Conservation (phyloP, 2,113 vertebrate genomes). For the Melanostigma gelatinosum region DNA sequence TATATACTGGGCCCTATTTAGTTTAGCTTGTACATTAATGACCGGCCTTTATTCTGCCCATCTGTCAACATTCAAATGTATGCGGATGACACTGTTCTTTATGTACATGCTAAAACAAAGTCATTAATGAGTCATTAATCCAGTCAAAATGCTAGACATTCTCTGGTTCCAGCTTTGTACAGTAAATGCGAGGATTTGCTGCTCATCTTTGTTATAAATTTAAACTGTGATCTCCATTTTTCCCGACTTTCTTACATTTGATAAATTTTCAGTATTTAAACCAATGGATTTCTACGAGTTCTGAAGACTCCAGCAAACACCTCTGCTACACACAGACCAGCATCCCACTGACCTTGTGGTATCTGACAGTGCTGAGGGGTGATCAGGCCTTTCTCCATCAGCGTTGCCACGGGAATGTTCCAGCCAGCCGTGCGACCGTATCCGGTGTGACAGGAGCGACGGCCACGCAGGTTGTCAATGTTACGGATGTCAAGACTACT, state of each 20-base stretch:
- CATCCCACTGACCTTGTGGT: slow-evolving; percentile 85
- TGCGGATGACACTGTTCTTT: not conserved
- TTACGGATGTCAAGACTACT: slow-evolving; percentile 80
- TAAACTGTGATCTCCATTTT: not conserved
- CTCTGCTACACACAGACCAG: not conserved
- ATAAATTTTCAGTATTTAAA: not conserved
- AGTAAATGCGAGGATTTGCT: not conserved
- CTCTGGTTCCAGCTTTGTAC: no score
- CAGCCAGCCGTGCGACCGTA: slow-evolving; percentile 88
- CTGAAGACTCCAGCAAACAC: not conserved
- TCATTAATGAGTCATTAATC: not conserved
- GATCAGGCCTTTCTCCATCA: slow-evolving; percentile 88
- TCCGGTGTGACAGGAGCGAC: slow-evolving; percentile 90
- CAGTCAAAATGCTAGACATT: not conserved
- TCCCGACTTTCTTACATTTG: not conserved
- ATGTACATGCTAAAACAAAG: no score
- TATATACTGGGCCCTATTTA: not conserved
- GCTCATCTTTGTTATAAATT: not conserved
- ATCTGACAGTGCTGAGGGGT: slow-evolving; percentile 83
- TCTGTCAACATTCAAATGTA: not conserved
- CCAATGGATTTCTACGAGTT: not conserved
- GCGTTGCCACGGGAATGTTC: slow-evolving; percentile 87
- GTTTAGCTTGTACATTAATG: not conserved
- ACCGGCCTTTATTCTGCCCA: not conserved
- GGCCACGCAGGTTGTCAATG: slow-evolving; percentile 86